Evolutionary conservation across 2,888 invertebrate species (phyloP).

Genomic region (Eucera pruinosa): DNA sequence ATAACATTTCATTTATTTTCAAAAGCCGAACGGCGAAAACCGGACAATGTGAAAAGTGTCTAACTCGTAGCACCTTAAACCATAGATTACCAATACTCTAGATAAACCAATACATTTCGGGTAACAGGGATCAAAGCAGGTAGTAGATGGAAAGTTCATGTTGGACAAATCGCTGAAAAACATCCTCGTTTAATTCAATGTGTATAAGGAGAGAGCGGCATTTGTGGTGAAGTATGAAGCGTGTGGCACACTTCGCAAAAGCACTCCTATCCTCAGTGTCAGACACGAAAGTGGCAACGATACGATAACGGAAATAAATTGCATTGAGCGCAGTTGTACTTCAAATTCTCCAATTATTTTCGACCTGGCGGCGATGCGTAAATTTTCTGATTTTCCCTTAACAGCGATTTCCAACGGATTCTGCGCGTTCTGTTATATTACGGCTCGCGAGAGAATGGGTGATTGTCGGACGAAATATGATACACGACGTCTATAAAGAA

Average conservation of each 20-base stretch:
- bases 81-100: not conserved
- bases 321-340: conserved; percentile 31
- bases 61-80: too few relatives aligned
- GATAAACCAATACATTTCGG: not conserved
- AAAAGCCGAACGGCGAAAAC: too few relatives aligned
- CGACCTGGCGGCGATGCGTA: not conserved
- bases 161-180: conserved; percentile 3
- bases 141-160: not conserved
- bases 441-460: not conserved
- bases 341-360: conserved; percentile 34
- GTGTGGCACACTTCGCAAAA: conserved; percentile 63
- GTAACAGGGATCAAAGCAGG: not conserved
- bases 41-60: too few relatives aligned
- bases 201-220: conserved; percentile 31
- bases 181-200: conserved; percentile 23
- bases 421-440: conserved; percentile 14
- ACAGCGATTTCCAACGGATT: conserved; percentile 23
- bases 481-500: conserved; percentile 28
- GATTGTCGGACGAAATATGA: conserved; percentile 31
- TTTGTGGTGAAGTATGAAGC: conserved; percentile 28
- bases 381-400: not conserved
- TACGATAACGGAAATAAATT: conserved; percentile 46
- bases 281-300: conserved; percentile 47
- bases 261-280: conserved; percentile 57
- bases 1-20: too few relatives aligned